Percentiles rank a stretch among this genome's conserved stretches.
phyloP scores from a whole-genome alignment of 2,113 vertebrate genomes.

The Lampris megalopsis region DNA sequence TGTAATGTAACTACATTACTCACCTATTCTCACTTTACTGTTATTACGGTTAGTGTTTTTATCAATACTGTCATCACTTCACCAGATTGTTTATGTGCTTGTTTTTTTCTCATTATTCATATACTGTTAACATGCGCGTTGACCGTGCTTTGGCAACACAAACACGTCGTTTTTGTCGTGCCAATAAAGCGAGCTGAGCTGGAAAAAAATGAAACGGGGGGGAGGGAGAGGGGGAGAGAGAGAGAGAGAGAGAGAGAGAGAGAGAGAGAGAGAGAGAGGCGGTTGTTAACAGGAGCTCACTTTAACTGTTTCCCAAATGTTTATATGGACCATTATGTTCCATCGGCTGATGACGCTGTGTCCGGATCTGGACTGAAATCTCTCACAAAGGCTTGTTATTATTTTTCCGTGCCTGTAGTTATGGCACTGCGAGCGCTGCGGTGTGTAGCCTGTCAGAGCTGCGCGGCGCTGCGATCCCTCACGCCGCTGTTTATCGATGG shows the following conservation, averaged over 20 bases:
- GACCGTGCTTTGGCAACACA: too few species aligned
- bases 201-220: too few species aligned
- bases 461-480: slow-evolving; percentile 24
- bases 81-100: too few species aligned
- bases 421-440: slow-evolving; percentile 4
- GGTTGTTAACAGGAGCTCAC: slow-evolving; percentile 1
- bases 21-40: too few species aligned
- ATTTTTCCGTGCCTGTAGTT: slow-evolving; percentile 29
- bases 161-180: too few species aligned
- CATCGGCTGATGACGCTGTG: slow-evolving; percentile 13
- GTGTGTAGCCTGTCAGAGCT: slow-evolving; percentile 8
- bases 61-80: too few species aligned
- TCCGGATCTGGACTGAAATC: not conserved
- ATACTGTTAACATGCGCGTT: too few species aligned
- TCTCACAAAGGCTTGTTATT: slow-evolving; percentile 29
- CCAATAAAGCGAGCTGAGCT: too few species aligned
- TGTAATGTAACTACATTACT: too few species aligned
- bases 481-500: slow-evolving; percentile 35
- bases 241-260: not conserved
- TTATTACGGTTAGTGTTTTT: too few species aligned
- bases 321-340: slow-evolving; percentile 38
- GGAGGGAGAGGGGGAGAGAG: not conserved
- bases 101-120: too few species aligned
- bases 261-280: slow-evolving; percentile 5
- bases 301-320: slow-evolving; percentile 14